phyloP scores from a whole-genome alignment of 1,140 invertebrate species.

The Leptinotarsa lineolata region DNA sequence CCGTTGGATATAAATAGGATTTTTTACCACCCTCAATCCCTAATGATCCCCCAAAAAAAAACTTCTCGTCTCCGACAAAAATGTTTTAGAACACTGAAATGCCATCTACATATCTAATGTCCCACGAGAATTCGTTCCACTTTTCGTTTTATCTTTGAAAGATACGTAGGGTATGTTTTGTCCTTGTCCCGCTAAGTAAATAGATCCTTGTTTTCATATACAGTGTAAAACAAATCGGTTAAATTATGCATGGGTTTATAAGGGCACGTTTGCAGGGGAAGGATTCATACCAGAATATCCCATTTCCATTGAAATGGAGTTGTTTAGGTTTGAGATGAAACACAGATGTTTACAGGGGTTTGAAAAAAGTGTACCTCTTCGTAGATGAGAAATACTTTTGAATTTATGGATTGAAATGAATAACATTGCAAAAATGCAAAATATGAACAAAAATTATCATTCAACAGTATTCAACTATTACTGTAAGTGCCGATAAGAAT shows the following conservation, averaged over 20 bases:
- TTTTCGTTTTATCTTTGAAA: conserved; percentile 13
- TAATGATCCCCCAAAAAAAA: not conserved
- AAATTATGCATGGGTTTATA: conserved; percentile 12
- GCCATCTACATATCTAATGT: conserved; percentile 18
- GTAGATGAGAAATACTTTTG: too few relatives aligned
- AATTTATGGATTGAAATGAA: too few relatives aligned
- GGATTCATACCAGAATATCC: not conserved
- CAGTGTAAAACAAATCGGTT: conserved; percentile 17
- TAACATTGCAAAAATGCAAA: too few relatives aligned
- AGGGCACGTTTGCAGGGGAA: not conserved
- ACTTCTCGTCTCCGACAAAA: not conserved
- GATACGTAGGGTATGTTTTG: not conserved
- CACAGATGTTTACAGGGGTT: too few relatives aligned
- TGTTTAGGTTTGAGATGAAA: not conserved
- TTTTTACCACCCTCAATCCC: not conserved
- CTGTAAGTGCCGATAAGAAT: too few relatives aligned
- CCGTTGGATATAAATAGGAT: not conserved
- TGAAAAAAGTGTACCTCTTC: too few relatives aligned
- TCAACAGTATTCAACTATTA: too few relatives aligned
- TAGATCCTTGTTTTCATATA: conserved; percentile 14
- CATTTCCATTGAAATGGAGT: not conserved
- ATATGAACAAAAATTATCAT: too few relatives aligned
- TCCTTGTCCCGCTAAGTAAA: not conserved
- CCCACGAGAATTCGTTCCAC: conserved; percentile 17
- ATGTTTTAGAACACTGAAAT: conserved; percentile 9